These are phyloP conservation scores for Dynastes maya DNA, from an alignment of 2,888 invertebrate species.

Conservation along the genomic window DNA sequence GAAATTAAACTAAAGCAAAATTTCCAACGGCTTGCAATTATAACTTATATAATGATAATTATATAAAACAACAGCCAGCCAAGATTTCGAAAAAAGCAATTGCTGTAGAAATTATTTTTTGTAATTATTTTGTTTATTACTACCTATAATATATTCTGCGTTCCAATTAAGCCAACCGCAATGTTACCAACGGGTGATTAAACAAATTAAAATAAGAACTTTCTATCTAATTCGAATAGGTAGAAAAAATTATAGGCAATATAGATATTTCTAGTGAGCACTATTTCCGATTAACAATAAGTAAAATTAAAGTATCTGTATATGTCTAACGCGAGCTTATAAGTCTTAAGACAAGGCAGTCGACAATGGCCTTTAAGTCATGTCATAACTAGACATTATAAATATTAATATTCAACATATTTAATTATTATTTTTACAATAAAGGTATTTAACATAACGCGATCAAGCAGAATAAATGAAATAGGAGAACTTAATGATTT, in stretches of 20 bases:
- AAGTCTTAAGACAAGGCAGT: not conserved
- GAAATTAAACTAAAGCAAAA: not conserved
- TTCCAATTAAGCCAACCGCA: conserved; percentile 16
- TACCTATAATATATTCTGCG: not conserved
- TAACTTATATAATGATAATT: conserved; percentile 28
- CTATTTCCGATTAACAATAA: conserved; percentile 1
- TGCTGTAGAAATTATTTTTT: conserved; percentile 10
- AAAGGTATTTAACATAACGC: conserved; percentile 1
- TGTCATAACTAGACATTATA: conserved; percentile 8
- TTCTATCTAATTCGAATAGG: conserved; percentile 10
- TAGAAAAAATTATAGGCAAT: not conserved
- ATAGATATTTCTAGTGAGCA: conserved; percentile 1
- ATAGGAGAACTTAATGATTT: not conserved
- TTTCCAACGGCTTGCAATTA: conserved; percentile 10
- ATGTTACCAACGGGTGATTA: conserved; percentile 4
- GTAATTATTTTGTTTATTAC: not conserved
- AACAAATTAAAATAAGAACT: conserved; percentile 20
- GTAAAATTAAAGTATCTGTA: not conserved
- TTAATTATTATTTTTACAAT: conserved; percentile 7
- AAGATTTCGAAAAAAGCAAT: conserved; percentile 17
- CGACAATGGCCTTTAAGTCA: conserved; percentile 13
- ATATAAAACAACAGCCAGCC: conserved; percentile 4
- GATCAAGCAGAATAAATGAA: not conserved
- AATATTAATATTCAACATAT: conserved; percentile 12
- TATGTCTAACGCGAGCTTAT: not conserved